phyloP scores from a whole-genome alignment of 2,797 vertebrate genomes.

The Galago senegalensis region DNA sequence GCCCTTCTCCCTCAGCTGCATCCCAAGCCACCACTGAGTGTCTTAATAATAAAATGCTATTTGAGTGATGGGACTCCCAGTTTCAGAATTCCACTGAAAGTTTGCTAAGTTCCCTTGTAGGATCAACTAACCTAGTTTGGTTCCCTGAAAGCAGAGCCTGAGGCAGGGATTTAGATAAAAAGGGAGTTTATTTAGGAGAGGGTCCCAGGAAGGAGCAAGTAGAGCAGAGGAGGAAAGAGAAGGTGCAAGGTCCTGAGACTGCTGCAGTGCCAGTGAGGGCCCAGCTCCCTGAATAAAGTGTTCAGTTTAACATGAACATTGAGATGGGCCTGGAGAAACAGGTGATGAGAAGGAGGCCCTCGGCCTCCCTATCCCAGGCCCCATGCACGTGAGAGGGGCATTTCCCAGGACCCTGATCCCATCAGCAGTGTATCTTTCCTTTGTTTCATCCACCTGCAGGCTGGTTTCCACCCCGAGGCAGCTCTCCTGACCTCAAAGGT shows the following conservation, averaged over 20 bases:
- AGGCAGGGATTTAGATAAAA: neutral
- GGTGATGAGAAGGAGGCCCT: neutral
- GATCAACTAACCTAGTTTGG: neutral
- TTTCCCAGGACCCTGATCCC: neutral
- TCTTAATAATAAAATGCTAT: neutral
- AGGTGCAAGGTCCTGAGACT: neutral
- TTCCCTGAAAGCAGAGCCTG: neutral
- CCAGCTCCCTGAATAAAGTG: neutral
- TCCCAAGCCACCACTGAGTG: neutral
- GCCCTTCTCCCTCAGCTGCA: neutral
- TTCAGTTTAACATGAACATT: neutral
- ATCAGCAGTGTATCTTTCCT: neutral
- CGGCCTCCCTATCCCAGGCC: neutral
- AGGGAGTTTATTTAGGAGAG: neutral
- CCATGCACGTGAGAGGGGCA: neutral
- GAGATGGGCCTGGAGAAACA: neutral
- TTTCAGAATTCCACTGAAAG: neutral
- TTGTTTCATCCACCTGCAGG: neutral
- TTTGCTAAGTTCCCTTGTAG: neutral
- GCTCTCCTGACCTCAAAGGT: neutral
- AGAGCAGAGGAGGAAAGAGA: neutral
- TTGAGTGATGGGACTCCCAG: neutral
- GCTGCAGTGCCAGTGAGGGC: neutral
- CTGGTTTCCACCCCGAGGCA: neutral
- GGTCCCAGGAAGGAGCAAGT: neutral